These are phyloP conservation scores for Hetaerina americana DNA, from an alignment of 1,140 invertebrate genomes.

Conservation along the genomic window DNA sequence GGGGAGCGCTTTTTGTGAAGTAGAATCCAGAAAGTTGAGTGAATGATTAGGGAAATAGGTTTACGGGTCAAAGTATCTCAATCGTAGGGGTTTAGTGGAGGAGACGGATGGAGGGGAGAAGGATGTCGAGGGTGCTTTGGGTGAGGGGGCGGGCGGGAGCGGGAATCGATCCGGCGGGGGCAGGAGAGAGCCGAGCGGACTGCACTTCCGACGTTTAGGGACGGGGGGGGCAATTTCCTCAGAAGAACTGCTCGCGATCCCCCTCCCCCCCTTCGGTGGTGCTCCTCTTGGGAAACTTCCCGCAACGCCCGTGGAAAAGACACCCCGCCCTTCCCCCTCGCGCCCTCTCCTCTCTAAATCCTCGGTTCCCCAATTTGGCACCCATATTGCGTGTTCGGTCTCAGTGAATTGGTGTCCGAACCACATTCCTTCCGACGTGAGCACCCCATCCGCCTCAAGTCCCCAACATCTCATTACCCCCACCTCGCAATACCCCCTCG, in stretches of 20 bases:
- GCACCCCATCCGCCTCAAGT: neutral
- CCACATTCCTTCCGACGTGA: neutral
- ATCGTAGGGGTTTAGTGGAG: no score
- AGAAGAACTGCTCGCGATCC: no score
- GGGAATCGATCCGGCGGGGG: neutral
- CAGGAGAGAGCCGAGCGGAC: neutral
- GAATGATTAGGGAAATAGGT: neutral
- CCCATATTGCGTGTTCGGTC: neutral
- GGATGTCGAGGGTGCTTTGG: neutral
- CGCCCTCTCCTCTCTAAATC: neutral
- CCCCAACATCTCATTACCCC: no score
- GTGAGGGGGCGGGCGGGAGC: neutral
- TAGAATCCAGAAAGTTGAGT: no score
- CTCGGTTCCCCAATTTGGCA: no score
- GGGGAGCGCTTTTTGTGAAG: no score
- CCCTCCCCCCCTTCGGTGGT: no score
- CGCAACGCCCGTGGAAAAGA: no score
- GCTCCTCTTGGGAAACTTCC: no score
- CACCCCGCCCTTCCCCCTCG: neutral
- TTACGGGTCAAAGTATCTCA: neutral
- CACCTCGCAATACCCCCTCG: neutral
- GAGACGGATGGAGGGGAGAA: no score
- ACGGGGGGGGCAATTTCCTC: neutral
- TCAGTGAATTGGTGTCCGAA: neutral
- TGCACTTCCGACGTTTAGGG: neutral